A percentile compares a stretch with the other conserved stretches of the same genome.
Evolutionary conservation across 2,888 invertebrate species (phyloP).

Genomic region (Teleiodes luculella): DNA sequence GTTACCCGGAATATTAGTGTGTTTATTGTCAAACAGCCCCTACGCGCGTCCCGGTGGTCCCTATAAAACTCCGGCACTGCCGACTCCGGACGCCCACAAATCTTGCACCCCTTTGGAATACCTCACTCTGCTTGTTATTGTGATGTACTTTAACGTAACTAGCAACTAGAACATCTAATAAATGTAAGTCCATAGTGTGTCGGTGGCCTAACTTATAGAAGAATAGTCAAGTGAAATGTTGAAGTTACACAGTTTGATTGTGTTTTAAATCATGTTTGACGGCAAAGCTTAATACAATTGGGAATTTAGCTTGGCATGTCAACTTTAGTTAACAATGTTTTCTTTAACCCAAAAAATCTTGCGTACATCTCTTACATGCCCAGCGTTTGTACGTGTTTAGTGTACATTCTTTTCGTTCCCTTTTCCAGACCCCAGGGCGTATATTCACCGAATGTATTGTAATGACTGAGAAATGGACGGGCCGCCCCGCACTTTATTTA

Average conservation of each 20-base stretch:
- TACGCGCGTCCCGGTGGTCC: background rate
- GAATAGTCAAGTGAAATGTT: too few relatives aligned
- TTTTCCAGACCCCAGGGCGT: background rate
- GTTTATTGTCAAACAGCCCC: background rate
- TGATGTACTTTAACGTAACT: too few relatives aligned
- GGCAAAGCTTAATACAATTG: too few relatives aligned
- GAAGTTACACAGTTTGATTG: too few relatives aligned
- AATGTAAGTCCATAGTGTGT: too few relatives aligned
- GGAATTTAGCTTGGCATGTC: too few relatives aligned
- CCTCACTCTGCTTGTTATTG: background rate
- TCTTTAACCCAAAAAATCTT: background rate
- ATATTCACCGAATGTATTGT: constrained; percentile 15
- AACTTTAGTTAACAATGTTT: too few relatives aligned
- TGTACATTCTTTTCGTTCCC: background rate
- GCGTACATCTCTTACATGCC: too few relatives aligned
- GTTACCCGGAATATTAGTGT: background rate
- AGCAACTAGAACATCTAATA: too few relatives aligned
- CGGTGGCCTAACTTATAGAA: too few relatives aligned
- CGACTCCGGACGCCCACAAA: background rate
- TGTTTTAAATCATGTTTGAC: too few relatives aligned
- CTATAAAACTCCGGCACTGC: background rate
- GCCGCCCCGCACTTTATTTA: background rate
- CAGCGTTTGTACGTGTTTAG: background rate
- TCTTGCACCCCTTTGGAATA: background rate
- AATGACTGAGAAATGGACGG: constrained; percentile 10